Base-by-base conservation (phyloP, 2,888 invertebrate genomes). In the Cheilosia vulpina region DNA sequence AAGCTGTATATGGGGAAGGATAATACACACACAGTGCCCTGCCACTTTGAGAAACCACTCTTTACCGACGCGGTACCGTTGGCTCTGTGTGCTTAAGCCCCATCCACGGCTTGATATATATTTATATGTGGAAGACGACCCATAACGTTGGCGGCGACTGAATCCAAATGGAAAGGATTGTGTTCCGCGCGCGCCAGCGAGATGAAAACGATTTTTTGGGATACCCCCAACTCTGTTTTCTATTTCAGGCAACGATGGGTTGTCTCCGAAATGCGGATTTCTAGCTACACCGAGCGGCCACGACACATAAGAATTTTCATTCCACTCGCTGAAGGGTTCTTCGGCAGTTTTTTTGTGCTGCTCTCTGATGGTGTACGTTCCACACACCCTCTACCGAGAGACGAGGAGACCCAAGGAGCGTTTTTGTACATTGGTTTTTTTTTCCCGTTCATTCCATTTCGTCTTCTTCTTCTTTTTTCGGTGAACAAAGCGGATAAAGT, bases 261-360 rank as follows among this genome's bases (percentile, higher is more conserved):
- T 76, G 72, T 81, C 72, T 72, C 85, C 72, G 66, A 85, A 85
- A 81, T 85, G 71, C 72, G 81, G 81, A 66, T 76, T 72, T 81
- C 52, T 57, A 72, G 65, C 63, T 34, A 11, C 27, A 6, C 27
- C 34, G 7, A 9, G 2, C 34, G 9, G 34, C 38, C 66, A 79
- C 79, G 83, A 85, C 80, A 85, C 71, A 85, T 81, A 85, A 85
- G 85, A 85, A 85, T 85, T 85, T 85, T 77, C 85, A 53, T 81
- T 85, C 81, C 81, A 85, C 81, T 85, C 38, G 38, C 68, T 77
- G 81, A 81, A 85, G 81, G 81, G 81, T 85, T 85, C 85, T 85
- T 85, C 50, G 76, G 75, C 76, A 75, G 65, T 68, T 84, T 65
- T 68, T 66, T 62, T 63, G 43, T 81, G 68, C 55, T 60, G 62